Evolutionary conservation across 1,140 invertebrate genomes (phyloP), one percentile per base, ranked within the genome.

Genomic region (Nomia melanderi): DNA sequence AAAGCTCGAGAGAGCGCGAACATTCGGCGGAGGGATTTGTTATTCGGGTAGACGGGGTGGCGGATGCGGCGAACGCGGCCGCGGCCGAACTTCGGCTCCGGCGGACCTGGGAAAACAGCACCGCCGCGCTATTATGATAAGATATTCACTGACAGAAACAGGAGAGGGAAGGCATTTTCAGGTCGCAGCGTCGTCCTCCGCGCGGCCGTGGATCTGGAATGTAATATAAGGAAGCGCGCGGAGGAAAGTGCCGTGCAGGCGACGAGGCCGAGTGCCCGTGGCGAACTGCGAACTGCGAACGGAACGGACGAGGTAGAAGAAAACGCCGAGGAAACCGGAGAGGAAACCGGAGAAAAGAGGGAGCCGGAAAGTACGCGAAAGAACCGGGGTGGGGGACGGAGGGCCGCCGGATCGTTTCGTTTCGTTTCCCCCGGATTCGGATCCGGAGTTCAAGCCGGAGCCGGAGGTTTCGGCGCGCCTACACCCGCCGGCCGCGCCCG

Each of bases 61-160:
- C 20, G 2, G 75, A 57, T 27, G 67, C 25, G 20, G 27, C n/a
- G 39, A 25, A 72, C 54, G n/a, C 25, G 65, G n/a, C 3, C 33
- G 33, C 29, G 25, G 44, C 4, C 7, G 31, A 14, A 39, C 27
- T 64, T 33, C 1, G n/a, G 39, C n/a, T 72, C 50, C 54, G 54
- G 25, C 44, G 66, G 74, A 64, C 67, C 78, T 50, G 77, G 41
- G 65, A 53, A 69, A 82, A 74, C 77, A 56, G 57, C 65, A 53
- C 23, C 56, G 54, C 12, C 62, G 62, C 47, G 41, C 80, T 87
- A 89, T 90, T 90, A 88, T 88, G 87, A 90, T 90, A 89, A 90
- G 86, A 89, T 89, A 89, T 90, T 88, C 88, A 86, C 88, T 86
- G 88, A 84, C 81, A 88, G 88, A 87, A 89, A 89, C 83, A 88